These are phyloP conservation scores for Limnephilus auricula DNA, from an alignment of 2,888 invertebrate genomes.

Conservation along the genomic window DNA sequence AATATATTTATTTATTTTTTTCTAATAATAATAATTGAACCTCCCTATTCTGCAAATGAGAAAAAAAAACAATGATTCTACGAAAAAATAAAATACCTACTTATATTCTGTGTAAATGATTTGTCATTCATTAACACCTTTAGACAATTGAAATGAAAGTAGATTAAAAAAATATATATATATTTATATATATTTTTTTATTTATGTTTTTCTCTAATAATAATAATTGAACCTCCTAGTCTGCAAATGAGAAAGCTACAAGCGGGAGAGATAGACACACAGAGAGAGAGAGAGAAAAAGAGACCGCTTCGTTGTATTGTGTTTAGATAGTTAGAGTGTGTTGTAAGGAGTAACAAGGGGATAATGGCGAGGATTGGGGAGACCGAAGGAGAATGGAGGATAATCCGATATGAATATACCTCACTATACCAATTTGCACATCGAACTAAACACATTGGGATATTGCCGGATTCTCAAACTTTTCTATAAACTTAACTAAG, in stretches of 20 bases:
- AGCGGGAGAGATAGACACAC: background rate
- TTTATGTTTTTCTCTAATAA: background rate
- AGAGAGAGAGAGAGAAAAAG: background rate
- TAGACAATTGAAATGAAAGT: too few relatives aligned
- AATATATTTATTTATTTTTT: background rate
- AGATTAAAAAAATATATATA: background rate
- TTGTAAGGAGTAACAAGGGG: background rate
- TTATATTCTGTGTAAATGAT: too few relatives aligned
- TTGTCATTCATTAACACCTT: too few relatives aligned
- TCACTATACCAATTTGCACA: constrained; percentile 42
- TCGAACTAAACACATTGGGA: constrained; percentile 31
- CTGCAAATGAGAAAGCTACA: background rate
- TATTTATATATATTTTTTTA: background rate
- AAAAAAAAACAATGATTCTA: too few relatives aligned
- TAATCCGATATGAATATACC: constrained; percentile 33
- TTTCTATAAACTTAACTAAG: too few relatives aligned
- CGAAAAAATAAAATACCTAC: too few relatives aligned
- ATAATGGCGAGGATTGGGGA: background rate
- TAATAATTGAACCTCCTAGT: background rate
- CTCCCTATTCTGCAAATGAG: background rate
- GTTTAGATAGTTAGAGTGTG: background rate
- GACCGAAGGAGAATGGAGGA: background rate
- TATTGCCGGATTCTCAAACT: constrained; percentile 23
- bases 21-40: background rate
- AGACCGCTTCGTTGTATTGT: background rate